phyloP scores from a whole-genome alignment of 2,113 vertebrate species.

The Hippotragus niger region DNA sequence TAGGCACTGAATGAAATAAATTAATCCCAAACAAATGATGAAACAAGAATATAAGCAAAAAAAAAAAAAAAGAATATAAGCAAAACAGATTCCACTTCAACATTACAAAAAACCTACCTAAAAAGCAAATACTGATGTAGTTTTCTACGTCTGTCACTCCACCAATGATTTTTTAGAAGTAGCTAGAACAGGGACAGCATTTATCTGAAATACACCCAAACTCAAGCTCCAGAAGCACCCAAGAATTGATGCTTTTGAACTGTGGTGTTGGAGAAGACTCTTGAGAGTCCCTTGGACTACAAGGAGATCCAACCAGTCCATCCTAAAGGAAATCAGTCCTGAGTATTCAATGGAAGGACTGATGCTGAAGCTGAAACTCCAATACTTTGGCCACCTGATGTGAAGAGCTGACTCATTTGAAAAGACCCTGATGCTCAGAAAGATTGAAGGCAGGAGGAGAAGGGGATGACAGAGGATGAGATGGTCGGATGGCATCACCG shows the following conservation, averaged over 20 bases:
- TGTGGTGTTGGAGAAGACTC: neutral
- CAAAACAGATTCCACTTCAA: conserved; percentile 2
- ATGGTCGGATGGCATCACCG: neutral
- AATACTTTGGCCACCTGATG: neutral
- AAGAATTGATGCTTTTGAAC: neutral
- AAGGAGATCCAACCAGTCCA: neutral
- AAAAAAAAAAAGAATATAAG: neutral
- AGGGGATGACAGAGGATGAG: neutral
- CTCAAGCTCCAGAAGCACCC: neutral
- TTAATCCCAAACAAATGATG: neutral
- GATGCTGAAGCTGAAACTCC: neutral
- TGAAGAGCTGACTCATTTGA: neutral
- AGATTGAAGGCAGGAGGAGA: neutral
- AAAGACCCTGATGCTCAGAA: neutral
- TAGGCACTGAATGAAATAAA: conserved; percentile 16
- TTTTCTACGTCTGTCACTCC: neutral
- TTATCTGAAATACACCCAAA: neutral
- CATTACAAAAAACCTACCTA: neutral
- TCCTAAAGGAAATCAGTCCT: neutral
- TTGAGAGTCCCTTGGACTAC: neutral
- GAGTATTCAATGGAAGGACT: neutral
- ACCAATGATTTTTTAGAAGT: neutral
- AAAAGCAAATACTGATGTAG: neutral
- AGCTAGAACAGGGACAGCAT: neutral
- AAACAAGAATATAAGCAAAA: conserved; percentile 23